phyloP scores from a whole-genome alignment of 1,140 invertebrate genomes.

The Listronotus bonariensis region DNA sequence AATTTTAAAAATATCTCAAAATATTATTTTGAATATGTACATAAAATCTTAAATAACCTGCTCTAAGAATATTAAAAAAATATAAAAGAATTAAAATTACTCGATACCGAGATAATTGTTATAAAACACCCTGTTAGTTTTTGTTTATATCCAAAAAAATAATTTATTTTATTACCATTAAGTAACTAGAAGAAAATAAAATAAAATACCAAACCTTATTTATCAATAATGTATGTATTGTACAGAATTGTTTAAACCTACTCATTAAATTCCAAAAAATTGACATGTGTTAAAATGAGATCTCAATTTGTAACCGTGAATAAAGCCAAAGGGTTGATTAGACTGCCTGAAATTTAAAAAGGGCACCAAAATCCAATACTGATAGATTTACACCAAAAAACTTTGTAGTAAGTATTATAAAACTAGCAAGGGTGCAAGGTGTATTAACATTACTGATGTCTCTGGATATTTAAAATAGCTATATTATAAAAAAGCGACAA shows the following conservation, averaged over 20 bases:
- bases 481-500: too few relatives aligned
- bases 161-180: slow-evolving; percentile 16
- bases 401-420: too few relatives aligned
- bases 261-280: slow-evolving; percentile 13
- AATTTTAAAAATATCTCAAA: not conserved
- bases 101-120: slow-evolving; percentile 13
- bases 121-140: slow-evolving; percentile 35
- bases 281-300: too few relatives aligned
- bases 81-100: slow-evolving; percentile 5
- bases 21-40: not conserved
- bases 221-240: slow-evolving; percentile 30
- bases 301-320: too few relatives aligned
- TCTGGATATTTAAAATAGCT: too few relatives aligned
- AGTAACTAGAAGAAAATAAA: slow-evolving; percentile 17
- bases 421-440: too few relatives aligned
- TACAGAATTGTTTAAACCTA: slow-evolving; percentile 27
- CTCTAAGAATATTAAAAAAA: slow-evolving; percentile 5
- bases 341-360: too few relatives aligned
- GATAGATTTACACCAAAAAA: too few relatives aligned
- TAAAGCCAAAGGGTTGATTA: too few relatives aligned
- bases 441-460: too few relatives aligned
- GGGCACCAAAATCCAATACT: too few relatives aligned
- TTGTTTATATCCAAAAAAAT: slow-evolving; percentile 14
- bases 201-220: slow-evolving; percentile 25
- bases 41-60: not conserved